phyloP scores from a whole-genome alignment of 2,113 vertebrate genomes.

The Bolborhynchus lineola region DNA sequence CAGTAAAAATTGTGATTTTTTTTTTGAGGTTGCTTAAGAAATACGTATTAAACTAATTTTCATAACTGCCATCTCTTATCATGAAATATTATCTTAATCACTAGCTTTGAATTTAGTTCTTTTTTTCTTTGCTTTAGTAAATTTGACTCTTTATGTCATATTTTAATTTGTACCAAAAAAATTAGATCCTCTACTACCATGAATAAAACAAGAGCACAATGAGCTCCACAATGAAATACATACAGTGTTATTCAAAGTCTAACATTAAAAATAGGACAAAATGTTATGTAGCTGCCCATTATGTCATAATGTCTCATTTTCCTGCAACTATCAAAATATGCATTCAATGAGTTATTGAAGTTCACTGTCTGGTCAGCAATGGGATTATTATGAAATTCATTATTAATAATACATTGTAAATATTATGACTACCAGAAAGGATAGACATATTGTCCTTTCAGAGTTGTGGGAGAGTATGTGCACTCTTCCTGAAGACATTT shows the following conservation, averaged over 20 bases:
- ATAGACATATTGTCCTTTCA: slow-evolving; percentile 10
- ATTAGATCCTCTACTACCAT: neutral
- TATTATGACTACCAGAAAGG: slow-evolving; percentile 37
- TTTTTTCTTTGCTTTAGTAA: neutral
- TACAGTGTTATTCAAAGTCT: neutral
- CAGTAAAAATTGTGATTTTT: neutral
- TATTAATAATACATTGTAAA: slow-evolving; percentile 42
- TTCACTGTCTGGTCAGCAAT: slow-evolving; percentile 39
- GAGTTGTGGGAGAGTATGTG: neutral
- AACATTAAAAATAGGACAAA: neutral
- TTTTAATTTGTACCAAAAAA: neutral
- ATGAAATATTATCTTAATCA: neutral
- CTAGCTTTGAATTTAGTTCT: neutral
- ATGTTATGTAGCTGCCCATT: neutral
- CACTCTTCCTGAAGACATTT: slow-evolving; percentile 22
- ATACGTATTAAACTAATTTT: neutral
- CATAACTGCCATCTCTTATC: neutral
- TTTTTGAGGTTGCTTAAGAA: neutral
- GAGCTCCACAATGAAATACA: neutral
- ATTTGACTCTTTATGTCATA: neutral
- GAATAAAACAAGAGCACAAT: neutral
- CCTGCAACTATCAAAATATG: slow-evolving; percentile 19
- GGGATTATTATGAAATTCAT: slow-evolving; percentile 32
- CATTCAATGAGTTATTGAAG: slow-evolving; percentile 18
- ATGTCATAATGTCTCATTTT: neutral